Evolutionary conservation across 2,888 invertebrate species (phyloP).

Genomic region (Caenorhabditis sinica): DNA sequence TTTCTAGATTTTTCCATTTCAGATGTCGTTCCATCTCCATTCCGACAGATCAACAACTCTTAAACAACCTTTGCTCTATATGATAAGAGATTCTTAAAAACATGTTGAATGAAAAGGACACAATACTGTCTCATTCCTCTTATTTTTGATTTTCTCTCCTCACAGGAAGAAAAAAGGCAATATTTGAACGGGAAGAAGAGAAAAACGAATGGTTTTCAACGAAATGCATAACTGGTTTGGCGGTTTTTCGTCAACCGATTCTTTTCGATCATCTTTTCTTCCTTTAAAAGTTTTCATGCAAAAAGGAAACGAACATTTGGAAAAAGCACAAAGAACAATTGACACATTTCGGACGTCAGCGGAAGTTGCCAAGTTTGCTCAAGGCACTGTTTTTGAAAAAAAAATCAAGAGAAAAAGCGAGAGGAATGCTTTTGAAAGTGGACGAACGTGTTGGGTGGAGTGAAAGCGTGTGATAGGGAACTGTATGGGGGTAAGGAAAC

Average conservation of each 20-base stretch:
- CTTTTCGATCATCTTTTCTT: neutral
- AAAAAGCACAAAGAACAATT: conserved; percentile 51
- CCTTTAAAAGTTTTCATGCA: conserved; percentile 3
- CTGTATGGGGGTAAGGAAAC: neutral
- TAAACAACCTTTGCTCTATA: conserved; percentile 51
- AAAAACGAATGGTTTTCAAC: conserved; percentile 38
- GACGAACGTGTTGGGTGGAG: conserved; percentile 20
- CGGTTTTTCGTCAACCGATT: conserved; percentile 12
- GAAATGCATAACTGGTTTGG: conserved; percentile 54
- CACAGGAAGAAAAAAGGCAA: conserved; percentile 1
- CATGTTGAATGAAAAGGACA: conserved; percentile 24
- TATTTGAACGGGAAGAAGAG: neutral
- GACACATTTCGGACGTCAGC: conserved; percentile 55
- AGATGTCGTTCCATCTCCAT: neutral
- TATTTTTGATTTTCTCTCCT: neutral
- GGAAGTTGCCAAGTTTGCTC: conserved; percentile 50
- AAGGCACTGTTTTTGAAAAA: conserved; percentile 35
- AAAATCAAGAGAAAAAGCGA: conserved; percentile 15
- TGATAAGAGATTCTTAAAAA: conserved; percentile 45
- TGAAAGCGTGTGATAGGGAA: neutral
- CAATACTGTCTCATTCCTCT: conserved; percentile 5
- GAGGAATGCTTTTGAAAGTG: conserved; percentile 31
- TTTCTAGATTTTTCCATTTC: conserved; percentile 13
- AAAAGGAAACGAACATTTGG: neutral
- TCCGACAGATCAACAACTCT: conserved; percentile 42